Conservation (phyloP, 2,113 vertebrate genomes). For the Xenus cinereus region DNA sequence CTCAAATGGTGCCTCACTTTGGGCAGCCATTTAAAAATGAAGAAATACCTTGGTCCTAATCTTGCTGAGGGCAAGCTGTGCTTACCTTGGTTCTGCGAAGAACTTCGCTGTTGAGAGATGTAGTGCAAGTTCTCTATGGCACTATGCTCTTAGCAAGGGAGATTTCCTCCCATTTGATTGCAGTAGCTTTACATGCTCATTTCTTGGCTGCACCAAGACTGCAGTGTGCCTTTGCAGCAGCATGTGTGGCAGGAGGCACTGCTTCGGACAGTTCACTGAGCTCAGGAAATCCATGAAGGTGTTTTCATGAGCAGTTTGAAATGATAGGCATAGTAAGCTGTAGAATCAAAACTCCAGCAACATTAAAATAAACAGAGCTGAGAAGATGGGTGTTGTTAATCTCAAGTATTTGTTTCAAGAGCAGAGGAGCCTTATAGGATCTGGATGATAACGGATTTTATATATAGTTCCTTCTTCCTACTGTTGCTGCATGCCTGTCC, state of each 20-base stretch:
- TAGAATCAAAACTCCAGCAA: neutral
- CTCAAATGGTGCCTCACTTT: neutral
- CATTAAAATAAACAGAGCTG: neutral
- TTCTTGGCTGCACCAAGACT: neutral
- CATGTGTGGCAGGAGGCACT: accelerated
- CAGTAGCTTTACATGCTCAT: accelerated
- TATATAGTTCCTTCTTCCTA: neutral
- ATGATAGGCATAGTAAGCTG: neutral
- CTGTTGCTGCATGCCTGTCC: neutral
- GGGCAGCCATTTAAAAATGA: neutral
- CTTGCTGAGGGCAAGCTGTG: neutral
- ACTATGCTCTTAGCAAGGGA: neutral
- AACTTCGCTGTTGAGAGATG: neutral
- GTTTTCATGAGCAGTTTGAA: neutral
- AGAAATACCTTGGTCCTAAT: neutral
- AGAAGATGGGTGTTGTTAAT: neutral
- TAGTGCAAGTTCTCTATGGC: neutral
- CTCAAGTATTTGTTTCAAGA: neutral
- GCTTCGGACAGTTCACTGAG: neutral
- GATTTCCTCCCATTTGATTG: neutral
- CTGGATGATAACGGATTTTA: neutral
- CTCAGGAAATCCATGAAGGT: neutral
- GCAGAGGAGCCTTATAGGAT: neutral
- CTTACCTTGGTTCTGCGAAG: neutral
- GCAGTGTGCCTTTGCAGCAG: neutral